Base-by-base conservation (phyloP, 2,113 vertebrate genomes). In the Pogonocichla stellata region DNA sequence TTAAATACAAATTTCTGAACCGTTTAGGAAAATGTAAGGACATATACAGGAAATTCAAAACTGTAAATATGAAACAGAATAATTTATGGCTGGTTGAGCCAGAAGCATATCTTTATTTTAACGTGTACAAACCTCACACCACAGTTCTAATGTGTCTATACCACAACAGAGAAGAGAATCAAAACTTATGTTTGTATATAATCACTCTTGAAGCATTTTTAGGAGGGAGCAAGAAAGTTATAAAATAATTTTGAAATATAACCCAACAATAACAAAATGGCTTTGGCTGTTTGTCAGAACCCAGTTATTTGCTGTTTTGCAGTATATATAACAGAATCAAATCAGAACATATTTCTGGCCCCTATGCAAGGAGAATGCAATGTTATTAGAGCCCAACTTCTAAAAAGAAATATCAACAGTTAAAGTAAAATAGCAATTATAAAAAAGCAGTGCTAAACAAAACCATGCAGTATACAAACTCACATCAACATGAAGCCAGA, bases 401-500 rank as follows among this genome's bases (percentile, higher is more conserved):
- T 75, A 33, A 33, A 69, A 28, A 64, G 77, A 93, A 93, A 74
- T 19, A 81, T 12, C n/a, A 48, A 65, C 12, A 62, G 47, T 20
- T 19, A 74, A 84, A 82, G 56, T 25, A 81, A 92, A 80, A 77
- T 2, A 85, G 25, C 72, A 92, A 64, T 87, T 65, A 58, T 56
- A 18, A 50, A 64, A 57, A 48, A 40, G 16, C 18, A 70, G 60
- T 6, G 33, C 43, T 60, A 86, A 93, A 71, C 20, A 58, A 85
- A 75, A 51, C 31, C 22, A 74, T 5, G 23, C 8, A 18, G 40
- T 91, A 62, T 29, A 77, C 6, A 80, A 87, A 98, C 98, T 99
- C 97, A 99, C 98, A 15, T 99, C 98, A 79, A 98, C 98, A 16
- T 98, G 98, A 67, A 99, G 97, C 98, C 98, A 98, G 80, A 99